Base-by-base conservation (phyloP, 2,888 invertebrate genomes). In the Isotomurus palustris region DNA sequence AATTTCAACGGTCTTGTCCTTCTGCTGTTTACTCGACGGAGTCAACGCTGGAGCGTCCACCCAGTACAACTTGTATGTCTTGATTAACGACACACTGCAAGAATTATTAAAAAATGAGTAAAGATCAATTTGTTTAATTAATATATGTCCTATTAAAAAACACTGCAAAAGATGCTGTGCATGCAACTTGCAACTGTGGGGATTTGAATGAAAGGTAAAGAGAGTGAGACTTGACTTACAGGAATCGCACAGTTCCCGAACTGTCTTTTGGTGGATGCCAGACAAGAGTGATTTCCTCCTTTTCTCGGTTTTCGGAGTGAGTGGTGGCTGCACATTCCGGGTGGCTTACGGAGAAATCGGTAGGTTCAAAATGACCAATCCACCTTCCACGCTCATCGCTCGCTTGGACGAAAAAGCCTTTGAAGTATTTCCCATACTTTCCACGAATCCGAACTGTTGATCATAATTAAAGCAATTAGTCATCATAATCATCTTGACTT, bases 351-450 rank as follows among this genome's bases (percentile, higher is more conserved):
- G 67, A 66, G 58, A 70, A 70, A n/a, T 60, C 43, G n/a, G 68
- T 70, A 12, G 62, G 64, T 48, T 68, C 68, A 63, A 70, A 70
- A 2, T 59, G 40, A 17, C 70, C 70, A 14, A 68, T 57, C 70
- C 70, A 70, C 6, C 63, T 58, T 25, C 68, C 70, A 29, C 58
- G 38, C 14, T 66, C 67, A 47, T 70, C 70, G 21, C 53, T 36
- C 1, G 68, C 70, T 58, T 70, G 70, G 29, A 70, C 61, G 36
- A 70, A 70, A 53, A 70, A 70, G 36, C 70, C 70, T 58, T 68
- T 68, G 54, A 70, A 70, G 62, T 70, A 70, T 38, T 60, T 60
- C 49, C 67, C 67, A 17, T 57, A 27, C 48, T 67, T 67, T 25
- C 70, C 66, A 19, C 44, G 57, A 29, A 68, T 68, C 41, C 62